Conservation (phyloP, 2,113 vertebrate species). For the Fregata magnificens region DNA sequence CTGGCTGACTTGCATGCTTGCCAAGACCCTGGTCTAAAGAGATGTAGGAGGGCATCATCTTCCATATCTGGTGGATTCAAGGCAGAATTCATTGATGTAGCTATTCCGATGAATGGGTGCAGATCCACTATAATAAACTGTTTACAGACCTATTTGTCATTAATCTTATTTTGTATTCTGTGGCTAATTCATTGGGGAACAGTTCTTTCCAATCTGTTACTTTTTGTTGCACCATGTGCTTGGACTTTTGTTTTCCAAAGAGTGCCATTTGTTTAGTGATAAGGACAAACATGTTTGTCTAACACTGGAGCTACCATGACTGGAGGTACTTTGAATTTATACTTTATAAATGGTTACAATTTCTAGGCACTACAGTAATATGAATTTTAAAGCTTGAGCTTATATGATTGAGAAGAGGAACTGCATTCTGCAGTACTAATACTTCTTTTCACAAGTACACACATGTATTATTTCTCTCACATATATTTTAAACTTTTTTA, state of each 20-base stretch:
- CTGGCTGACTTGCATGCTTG: not conserved
- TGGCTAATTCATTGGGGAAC: not conserved
- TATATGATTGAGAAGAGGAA: not conserved
- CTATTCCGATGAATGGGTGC: not conserved
- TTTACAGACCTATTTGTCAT: not conserved
- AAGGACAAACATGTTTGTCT: not conserved
- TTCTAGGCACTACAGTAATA: not conserved
- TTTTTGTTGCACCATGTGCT: not conserved
- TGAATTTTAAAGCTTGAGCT: not conserved
- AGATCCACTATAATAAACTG: not conserved
- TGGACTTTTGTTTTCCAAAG: not conserved
- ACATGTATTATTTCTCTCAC: not conserved
- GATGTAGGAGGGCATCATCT: not conserved
- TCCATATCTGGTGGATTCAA: not conserved
- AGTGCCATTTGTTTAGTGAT: not conserved
- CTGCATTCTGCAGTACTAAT: not conserved
- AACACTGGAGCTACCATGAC: not conserved
- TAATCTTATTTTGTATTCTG: not conserved
- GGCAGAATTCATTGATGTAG: not conserved
- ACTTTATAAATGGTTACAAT: not conserved
- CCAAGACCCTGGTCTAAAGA: not conserved
- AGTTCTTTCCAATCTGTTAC: not conserved
- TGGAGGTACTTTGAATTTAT: not conserved
- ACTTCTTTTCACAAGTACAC: not conserved
- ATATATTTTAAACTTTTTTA: not conserved